A percentile compares a stretch with the other conserved stretches of the same genome.
These are phyloP conservation scores for Poecilia latipinna DNA, from an alignment of 2,113 vertebrate genomes.

Conservation along the genomic window DNA sequence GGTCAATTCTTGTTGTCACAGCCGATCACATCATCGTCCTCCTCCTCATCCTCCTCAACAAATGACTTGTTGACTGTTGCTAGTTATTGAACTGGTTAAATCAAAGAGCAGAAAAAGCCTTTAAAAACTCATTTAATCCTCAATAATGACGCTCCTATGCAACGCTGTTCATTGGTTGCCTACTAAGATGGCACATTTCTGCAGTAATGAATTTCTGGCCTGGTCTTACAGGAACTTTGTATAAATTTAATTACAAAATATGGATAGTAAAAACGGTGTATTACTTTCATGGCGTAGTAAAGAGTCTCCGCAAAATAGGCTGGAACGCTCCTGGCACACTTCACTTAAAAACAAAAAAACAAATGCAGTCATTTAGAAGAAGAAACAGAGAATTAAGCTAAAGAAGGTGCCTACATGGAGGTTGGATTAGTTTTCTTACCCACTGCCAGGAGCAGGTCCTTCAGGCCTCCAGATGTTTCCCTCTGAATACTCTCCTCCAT, in stretches of 20 bases:
- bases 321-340: conserved; percentile 89
- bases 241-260: background rate
- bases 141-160: too few relatives aligned
- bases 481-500: conserved; percentile 94
- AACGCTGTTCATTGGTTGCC: too few relatives aligned
- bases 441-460: conserved; percentile 88
- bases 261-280: background rate
- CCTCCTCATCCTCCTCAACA: too few relatives aligned
- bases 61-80: too few relatives aligned
- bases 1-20: too few relatives aligned
- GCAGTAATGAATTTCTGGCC: too few relatives aligned
- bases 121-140: too few relatives aligned
- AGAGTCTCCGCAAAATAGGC: conserved; percentile 93
- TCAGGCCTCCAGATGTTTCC: conserved; percentile 90
- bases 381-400: background rate
- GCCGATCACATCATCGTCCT: too few relatives aligned
- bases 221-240: too few relatives aligned
- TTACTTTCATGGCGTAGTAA: conserved; percentile 91
- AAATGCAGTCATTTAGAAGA: background rate
- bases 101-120: too few relatives aligned
- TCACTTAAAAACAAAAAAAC: conserved; percentile 78
- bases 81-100: too few relatives aligned
- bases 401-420: background rate
- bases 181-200: too few relatives aligned
- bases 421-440: conserved; percentile 77